phyloP scores from a whole-genome alignment of 2,113 vertebrate species.

The Catharus bicknelli region DNA sequence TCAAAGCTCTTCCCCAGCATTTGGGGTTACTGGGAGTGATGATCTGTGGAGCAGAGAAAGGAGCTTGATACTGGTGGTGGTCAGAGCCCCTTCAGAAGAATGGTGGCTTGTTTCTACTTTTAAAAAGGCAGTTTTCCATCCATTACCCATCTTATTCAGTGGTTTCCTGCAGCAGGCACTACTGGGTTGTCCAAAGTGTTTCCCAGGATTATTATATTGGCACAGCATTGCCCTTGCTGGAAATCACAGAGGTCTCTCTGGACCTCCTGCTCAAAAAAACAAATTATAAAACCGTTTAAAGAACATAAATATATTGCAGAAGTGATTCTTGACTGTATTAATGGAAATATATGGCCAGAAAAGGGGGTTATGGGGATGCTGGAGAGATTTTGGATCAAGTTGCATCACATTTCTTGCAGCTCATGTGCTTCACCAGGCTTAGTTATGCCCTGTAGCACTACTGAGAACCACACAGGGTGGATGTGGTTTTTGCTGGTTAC shows the following conservation, averaged over 20 bases:
- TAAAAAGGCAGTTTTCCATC: not conserved
- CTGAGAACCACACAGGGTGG: not conserved
- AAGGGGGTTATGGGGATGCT: not conserved
- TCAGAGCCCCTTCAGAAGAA: not conserved
- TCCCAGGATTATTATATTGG: not conserved
- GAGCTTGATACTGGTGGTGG: not conserved
- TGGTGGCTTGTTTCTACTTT: not conserved
- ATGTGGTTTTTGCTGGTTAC: not conserved
- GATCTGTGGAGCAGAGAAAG: not conserved
- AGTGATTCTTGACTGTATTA: not conserved
- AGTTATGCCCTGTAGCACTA: not conserved
- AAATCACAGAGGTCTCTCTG: not conserved
- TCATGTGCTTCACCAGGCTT: not conserved
- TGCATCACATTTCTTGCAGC: not conserved
- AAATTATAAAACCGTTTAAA: not conserved
- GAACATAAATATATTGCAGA: not conserved
- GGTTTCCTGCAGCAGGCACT: not conserved
- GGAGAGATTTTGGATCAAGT: not conserved
- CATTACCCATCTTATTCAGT: not conserved
- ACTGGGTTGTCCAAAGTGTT: not conserved
- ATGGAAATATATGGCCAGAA: not conserved
- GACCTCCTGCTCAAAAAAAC: not conserved
- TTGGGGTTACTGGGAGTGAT: not conserved
- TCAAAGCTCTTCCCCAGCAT: constrained; percentile 21
- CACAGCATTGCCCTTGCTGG: not conserved